Base-by-base conservation (phyloP, 2,797 vertebrate species). In the Cygnus olor region DNA sequence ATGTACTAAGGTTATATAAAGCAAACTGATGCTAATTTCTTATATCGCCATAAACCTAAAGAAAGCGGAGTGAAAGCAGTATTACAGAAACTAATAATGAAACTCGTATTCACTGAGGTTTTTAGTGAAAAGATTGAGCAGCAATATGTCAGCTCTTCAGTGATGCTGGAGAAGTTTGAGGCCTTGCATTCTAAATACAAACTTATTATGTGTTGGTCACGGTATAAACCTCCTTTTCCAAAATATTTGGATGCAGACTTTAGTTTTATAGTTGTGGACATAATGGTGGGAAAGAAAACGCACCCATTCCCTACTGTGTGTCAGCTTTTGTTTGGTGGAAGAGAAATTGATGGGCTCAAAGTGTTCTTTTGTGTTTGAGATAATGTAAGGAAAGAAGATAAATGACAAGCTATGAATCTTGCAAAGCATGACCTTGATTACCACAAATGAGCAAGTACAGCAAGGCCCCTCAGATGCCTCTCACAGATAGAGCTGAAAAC, bases 321-420 rank as follows among this genome's bases (percentile, higher is more conserved):
- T 40, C 54, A 84, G 28, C 45, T 83, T 95, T 83, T 88, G 38
- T 88, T 89, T 89, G 80, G 38, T 76, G 54, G 21, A 78, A 47
- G 36, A 57, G 20, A 81, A 74, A 16, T 72, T 58, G 42, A 27
- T 79, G 42, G 54, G 44, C 30, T 91, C 21, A 51, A 83, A 28
- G 30, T 42, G 38, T 13, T 40, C 71, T 58, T 70, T 90, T 79
- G 66, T 93, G 58, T 78, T 84, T 32, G 34, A 89, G 27, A 36
- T 63, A 88, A 45, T 56, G 16, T 78, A 45, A 57, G 57, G 47
- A 69, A 85, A 78, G 40, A 87, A 71, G 76, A 34, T 78, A 85
- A 85, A 84, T 68, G 45, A 28, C 60, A 84, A 76, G 66, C 63
- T 95, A 42, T 69, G 70, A 56, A 44, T 80, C 73, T 66, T 81